Base-by-base conservation (phyloP, 1,140 invertebrate genomes). In the Plectrocnemia conspersa region DNA sequence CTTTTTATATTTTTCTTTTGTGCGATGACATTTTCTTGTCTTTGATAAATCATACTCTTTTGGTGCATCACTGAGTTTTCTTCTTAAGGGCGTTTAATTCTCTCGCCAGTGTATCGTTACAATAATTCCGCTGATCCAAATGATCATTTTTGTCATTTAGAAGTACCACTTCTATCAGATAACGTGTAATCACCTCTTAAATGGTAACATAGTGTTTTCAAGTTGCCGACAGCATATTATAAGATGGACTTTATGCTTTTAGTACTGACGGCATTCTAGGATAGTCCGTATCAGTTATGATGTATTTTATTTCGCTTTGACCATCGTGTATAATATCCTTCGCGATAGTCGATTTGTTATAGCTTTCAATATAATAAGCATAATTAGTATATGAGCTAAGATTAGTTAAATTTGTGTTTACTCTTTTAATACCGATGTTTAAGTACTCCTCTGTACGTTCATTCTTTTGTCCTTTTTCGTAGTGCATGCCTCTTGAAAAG, bases 401-500 rank as follows among this genome's bases (percentile, higher is more conserved):
- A 23, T 75, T 65, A 7, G 58, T 61, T 16, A 84, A 65, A n/a
- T 69, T 45, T 16, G 68, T 57, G 2, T 60, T 54, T 2, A 41
- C 9, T 16, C 15, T 10, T 16, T 0, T n/a, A 41, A 61, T 18
- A 4, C 50, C 35, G n/a, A 7, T 9, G 35, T 24, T 36, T 19
- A 13, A n/a, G 22, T 25, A 22, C 21, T 70, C 64, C 2, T 63
- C 58, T 0, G 74, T 71, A 35, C 76, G 73, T 35, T 72, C 68
- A 1, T 73, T 71, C 24, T 63, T 69, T 78, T 78, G 80, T 2
- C 56, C 58, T 23, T 68, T 62, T 23, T 79, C 76, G 3, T 82
- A 85, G 69, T 90, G 93, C 3, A 87, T 85, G 70, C 91, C 87
- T 58, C 85, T 73, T 13, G 84, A 83, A 63, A 85, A 83, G 67